Evolutionary conservation across 1,140 invertebrate species (phyloP), one percentile per base, ranked within the genome.

Genomic region (Scaptomyza pallida): DNA sequence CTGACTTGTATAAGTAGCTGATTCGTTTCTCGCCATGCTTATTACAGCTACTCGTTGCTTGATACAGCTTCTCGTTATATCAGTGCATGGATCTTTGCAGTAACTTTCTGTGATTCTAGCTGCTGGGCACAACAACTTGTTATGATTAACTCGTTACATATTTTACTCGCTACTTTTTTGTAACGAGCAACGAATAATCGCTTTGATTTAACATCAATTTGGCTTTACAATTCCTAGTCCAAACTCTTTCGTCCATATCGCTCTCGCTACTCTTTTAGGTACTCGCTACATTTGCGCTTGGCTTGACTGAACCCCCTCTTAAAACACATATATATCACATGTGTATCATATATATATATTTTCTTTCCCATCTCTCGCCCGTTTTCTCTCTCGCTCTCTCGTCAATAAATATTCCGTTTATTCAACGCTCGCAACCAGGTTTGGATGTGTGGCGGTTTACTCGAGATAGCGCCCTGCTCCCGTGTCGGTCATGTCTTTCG

Each of bases 401-500:
- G n/a, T n/a, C n/a, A n/a, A n/a, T n/a, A n/a, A 67, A 59, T 17
- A 41, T 35, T 57, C 40, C 26, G 30, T 33, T n/a, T 37, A 44
- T 35, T 23, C 56, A 65, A 57, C 72, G 23, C 17, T 2, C 21
- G n/a, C 48, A 47, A 45, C 50, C 82, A 98, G 97, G 96, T 98
- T 91, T 99, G 97, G 98, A 98, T 98, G 97, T 99, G 98, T 94
- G 98, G 98, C 83, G 97, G 97, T 76, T 94, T 94, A 63, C 93
- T 98, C 93, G 97, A 98, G 93, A 98, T 98, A 81, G 94, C 95
- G 75, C 97, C 97, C 78, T 98, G 97, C 92, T 97, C 96, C 75
- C 96, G 97, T 92, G 97, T 98, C 78, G 97, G 97, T 78, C 98
- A 99, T 93, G 98, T 99, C 77, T 99, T 99, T 94, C 95, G 98